phyloP scores from a whole-genome alignment of 2,113 vertebrate species.

The Nothocercus julius region DNA sequence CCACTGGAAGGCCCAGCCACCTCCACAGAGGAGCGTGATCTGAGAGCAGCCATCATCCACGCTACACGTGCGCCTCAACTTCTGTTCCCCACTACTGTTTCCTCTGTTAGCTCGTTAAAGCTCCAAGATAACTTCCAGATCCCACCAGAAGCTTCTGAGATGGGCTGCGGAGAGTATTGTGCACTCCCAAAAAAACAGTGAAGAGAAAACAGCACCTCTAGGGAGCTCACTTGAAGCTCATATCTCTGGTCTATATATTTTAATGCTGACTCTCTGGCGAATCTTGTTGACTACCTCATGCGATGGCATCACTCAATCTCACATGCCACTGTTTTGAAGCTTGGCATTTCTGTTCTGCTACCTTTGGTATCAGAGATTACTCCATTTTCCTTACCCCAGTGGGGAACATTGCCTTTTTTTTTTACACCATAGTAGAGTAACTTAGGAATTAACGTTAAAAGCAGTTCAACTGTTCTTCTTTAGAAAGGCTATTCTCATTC shows the following conservation, averaged over 20 bases:
- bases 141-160: not conserved
- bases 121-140: not conserved
- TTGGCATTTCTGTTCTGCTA: not conserved
- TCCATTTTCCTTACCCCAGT: not conserved
- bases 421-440: not conserved
- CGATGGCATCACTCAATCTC: not conserved
- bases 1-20: not conserved
- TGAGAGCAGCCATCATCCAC: not conserved
- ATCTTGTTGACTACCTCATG: not conserved
- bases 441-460: not conserved
- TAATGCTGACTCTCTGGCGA: not conserved
- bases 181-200: not conserved
- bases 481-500: not conserved
- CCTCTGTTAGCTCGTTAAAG: not conserved
- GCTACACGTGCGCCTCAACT: not conserved
- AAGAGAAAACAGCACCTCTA: not conserved
- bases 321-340: not conserved
- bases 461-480: not conserved
- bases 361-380: not conserved
- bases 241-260: accelerated
- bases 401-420: not conserved
- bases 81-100: not conserved
- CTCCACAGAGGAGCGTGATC: not conserved
- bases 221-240: not conserved
- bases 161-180: not conserved